phyloP scores from a whole-genome alignment of 2,113 vertebrate genomes.

The Tetrax tetrax region DNA sequence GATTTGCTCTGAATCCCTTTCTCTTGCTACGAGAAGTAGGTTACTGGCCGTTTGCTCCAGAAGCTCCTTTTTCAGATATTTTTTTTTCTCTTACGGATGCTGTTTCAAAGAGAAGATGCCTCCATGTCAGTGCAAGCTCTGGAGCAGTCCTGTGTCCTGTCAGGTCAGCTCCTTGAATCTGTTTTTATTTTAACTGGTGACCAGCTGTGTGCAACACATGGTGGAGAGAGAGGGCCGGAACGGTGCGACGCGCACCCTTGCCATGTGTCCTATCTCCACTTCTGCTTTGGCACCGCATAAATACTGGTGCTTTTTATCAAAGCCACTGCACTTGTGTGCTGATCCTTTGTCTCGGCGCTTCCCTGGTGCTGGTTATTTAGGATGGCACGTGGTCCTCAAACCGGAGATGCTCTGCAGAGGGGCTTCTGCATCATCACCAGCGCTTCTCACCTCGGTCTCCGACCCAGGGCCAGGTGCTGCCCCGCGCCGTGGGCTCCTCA shows the following conservation, averaged over 20 bases:
- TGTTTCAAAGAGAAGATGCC: background rate
- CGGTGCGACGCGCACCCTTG: background rate
- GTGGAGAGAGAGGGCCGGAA: background rate
- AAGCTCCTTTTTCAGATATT: background rate
- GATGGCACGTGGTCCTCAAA: background rate
- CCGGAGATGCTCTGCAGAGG: no score
- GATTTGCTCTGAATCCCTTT: background rate
- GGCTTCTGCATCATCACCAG: no score
- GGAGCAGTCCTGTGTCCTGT: background rate
- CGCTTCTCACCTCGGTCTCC: background rate
- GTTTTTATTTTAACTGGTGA: background rate
- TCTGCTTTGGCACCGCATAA: background rate
- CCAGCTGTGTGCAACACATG: background rate
- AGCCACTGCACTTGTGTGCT: fast-evolving
- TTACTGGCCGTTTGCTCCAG: background rate
- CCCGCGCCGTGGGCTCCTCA: fast-evolving
- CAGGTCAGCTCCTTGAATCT: background rate
- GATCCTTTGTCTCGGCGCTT: background rate
- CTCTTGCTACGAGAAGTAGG: background rate
- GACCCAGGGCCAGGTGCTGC: background rate
- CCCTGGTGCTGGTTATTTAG: background rate
- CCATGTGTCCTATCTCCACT: fast-evolving
- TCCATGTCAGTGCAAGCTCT: background rate
- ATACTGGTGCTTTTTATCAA: background rate
- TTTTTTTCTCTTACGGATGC: background rate